Percentiles rank a stretch among this genome's conserved stretches.
Conservation (phyloP, 30 jellyfish, hydroid and myxozoan genomes). For the Aurelia sp. region DNA sequence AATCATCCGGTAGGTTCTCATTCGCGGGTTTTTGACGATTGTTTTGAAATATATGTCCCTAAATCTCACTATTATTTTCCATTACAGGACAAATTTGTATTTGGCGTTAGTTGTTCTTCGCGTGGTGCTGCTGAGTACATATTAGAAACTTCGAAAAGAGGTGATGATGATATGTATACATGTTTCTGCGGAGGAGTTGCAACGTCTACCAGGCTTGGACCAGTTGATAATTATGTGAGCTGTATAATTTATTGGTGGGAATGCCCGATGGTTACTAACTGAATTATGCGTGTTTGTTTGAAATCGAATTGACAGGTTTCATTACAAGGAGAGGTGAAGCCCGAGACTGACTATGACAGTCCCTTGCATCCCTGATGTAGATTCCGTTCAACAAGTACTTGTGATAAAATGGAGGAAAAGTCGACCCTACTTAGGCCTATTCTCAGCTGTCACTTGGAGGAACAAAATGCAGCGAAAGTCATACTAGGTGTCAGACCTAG, state of each 20-base stretch:
- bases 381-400: too few species aligned
- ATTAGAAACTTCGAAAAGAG: slow-evolving; percentile 5
- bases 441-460: too few species aligned
- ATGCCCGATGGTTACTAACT: slow-evolving; percentile 62
- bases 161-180: slow-evolving; percentile 38
- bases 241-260: slow-evolving; percentile 79
- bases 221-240: slow-evolving; percentile 30
- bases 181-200: slow-evolving; percentile 82
- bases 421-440: too few species aligned
- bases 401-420: too few species aligned
- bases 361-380: too few species aligned
- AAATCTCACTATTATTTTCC: too few species aligned
- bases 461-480: too few species aligned
- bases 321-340: too few species aligned
- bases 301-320: not conserved
- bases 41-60: too few species aligned
- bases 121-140: slow-evolving; percentile 78
- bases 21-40: too few species aligned
- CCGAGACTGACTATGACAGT: not conserved
- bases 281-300: not conserved
- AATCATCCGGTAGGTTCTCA: too few species aligned
- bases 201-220: slow-evolving; percentile 46
- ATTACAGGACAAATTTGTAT: slow-evolving; percentile 40
- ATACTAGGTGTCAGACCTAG: too few species aligned
- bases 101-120: slow-evolving; percentile 71